Percentiles rank a stretch among this genome's conserved stretches.
Conservation (phyloP, 2,113 vertebrate species). For the Scomber scombrus region DNA sequence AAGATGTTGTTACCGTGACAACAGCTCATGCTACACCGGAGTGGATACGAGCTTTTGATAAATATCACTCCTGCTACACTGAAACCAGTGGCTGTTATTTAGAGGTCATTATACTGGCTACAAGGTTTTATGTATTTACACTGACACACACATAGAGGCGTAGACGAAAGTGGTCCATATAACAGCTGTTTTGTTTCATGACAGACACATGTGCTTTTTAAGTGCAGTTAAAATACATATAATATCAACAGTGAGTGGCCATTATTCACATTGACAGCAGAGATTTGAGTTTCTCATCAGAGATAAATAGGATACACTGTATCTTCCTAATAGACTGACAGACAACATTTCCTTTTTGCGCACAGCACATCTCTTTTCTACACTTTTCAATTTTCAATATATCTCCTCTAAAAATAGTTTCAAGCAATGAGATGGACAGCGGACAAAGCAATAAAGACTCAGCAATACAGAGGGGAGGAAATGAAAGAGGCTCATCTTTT, state of each 20-base stretch:
- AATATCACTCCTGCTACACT: slow-evolving; percentile 43
- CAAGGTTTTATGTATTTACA: slow-evolving; percentile 61
- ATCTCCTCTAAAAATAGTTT: slow-evolving; percentile 74
- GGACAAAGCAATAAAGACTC: slow-evolving; percentile 63
- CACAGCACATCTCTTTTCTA: slow-evolving; percentile 51
- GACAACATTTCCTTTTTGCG: slow-evolving; percentile 52
- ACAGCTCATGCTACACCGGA: slow-evolving; percentile 61
- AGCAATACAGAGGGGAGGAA: slow-evolving; percentile 43
- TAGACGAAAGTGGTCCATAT: slow-evolving; percentile 43
- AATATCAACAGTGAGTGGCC: slow-evolving; percentile 83
- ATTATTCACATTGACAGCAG: slow-evolving; percentile 76
- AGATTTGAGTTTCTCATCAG: slow-evolving; percentile 43
- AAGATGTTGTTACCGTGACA: slow-evolving; percentile 68
- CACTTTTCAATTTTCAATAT: slow-evolving; percentile 62
- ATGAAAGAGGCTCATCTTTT: slow-evolving; percentile 55
- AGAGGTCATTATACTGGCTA: slow-evolving; percentile 56
- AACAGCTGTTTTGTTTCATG: slow-evolving; percentile 51
- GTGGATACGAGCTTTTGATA: slow-evolving; percentile 47
- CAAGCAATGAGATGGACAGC: slow-evolving; percentile 58
- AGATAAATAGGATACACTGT: slow-evolving; percentile 47
- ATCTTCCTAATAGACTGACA: slow-evolving; percentile 52
- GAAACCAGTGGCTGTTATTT: slow-evolving; percentile 50
- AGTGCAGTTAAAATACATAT: slow-evolving; percentile 68
- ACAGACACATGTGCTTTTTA: slow-evolving; percentile 77
- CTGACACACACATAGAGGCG: slow-evolving; percentile 35